phyloP scores from a whole-genome alignment of 1,140 invertebrate species.

The Pachyrhynchus sulphureomaculatus region DNA sequence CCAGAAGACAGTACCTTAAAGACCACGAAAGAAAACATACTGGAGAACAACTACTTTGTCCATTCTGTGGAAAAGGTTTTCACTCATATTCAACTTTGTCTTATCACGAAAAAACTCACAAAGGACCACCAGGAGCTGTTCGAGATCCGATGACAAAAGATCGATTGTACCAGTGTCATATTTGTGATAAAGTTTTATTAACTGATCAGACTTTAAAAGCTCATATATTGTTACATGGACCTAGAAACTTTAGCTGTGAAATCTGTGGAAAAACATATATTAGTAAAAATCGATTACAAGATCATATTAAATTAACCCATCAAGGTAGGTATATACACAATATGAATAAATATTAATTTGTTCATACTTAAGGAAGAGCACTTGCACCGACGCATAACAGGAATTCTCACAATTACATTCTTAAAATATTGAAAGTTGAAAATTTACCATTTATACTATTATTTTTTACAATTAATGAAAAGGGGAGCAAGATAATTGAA shows the following conservation, averaged over 20 bases:
- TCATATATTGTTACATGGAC: constrained; percentile 25
- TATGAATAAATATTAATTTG: background rate
- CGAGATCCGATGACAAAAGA: constrained; percentile 16
- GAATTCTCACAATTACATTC: too few species aligned
- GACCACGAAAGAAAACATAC: constrained; percentile 32
- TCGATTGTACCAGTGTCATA: constrained; percentile 12
- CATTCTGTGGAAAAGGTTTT: constrained; percentile 29
- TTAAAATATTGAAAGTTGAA: too few species aligned
- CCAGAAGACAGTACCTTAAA: constrained; percentile 20
- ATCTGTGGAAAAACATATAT: constrained; percentile 29
- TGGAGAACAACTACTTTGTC: constrained; percentile 21
- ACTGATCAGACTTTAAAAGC: constrained; percentile 28
- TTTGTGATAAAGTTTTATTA: constrained; percentile 20
- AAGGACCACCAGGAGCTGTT: constrained; percentile 9
- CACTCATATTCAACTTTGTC: constrained; percentile 24
- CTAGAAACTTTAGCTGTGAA: constrained; percentile 28
- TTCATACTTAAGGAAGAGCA: too few species aligned
- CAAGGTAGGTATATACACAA: constrained; percentile 14
- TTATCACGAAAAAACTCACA: constrained; percentile 27
- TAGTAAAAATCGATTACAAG: constrained; percentile 22
- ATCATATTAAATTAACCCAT: constrained; percentile 27
- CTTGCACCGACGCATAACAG: too few species aligned
- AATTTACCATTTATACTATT: too few species aligned
- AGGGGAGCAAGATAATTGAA: too few species aligned
- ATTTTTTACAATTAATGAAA: too few species aligned